Conservation (phyloP, 1,140 invertebrate genomes). For the Ladona fulva region DNA sequence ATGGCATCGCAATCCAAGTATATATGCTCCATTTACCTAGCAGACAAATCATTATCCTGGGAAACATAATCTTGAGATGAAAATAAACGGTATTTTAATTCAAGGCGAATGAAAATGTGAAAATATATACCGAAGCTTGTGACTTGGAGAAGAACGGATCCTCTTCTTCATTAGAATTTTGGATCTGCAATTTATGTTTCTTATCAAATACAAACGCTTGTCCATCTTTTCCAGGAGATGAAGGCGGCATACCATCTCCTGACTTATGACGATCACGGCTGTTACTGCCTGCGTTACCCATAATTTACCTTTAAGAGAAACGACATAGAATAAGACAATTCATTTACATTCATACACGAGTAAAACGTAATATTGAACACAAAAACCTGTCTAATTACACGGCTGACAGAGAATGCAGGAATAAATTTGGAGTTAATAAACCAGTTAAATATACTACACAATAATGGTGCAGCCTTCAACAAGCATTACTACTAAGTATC, state of each 20-base stretch:
- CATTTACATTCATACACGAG: not conserved
- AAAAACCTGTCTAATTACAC: not conserved
- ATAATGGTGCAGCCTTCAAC: not conserved
- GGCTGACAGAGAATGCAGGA: not conserved
- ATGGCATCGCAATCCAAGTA: too few relatives aligned
- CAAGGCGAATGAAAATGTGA: too few relatives aligned
- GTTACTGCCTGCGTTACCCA: conserved; percentile 66
- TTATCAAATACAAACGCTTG: conserved; percentile 81
- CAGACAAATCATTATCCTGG: too few relatives aligned
- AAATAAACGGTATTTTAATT: too few relatives aligned
- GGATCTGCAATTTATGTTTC: conserved; percentile 52
- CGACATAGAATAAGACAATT: not conserved
- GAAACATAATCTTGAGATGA: too few relatives aligned
- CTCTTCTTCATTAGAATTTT: conserved; percentile 67
- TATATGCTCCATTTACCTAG: too few relatives aligned
- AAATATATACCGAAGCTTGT: too few relatives aligned
- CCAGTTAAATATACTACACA: not conserved
- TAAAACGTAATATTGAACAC: not conserved
- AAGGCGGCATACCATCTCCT: conserved; percentile 45
- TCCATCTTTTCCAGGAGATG: conserved; percentile 62
- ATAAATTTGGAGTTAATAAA: not conserved
- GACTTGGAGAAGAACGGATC: conserved; percentile 52
- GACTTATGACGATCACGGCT: conserved; percentile 54
- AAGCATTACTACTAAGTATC: not conserved
- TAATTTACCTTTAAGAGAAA: conserved; percentile 28